Conservation (phyloP, 2,888 invertebrate genomes). For the Drosophila imparisetae region DNA sequence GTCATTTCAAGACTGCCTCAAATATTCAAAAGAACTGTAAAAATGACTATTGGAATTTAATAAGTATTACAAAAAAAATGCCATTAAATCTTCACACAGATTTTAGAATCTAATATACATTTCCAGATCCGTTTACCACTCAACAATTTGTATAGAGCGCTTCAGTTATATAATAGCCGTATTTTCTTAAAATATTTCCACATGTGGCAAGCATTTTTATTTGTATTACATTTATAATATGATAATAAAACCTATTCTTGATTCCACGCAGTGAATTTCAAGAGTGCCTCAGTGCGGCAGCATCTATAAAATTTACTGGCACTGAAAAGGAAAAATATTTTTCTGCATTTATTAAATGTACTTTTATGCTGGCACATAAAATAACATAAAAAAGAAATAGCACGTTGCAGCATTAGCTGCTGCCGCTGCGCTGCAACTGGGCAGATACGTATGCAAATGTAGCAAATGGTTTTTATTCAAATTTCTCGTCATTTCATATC, state of each 20-base stretch:
- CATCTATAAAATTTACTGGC: conserved; percentile 27
- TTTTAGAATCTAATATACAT: not conserved
- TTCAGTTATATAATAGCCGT: not conserved
- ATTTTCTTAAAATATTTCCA: not conserved
- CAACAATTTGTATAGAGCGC: not conserved
- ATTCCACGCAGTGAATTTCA: conserved; percentile 16
- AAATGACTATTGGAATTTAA: not conserved
- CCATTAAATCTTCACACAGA: not conserved
- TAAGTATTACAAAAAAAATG: not conserved
- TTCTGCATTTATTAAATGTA: conserved; percentile 35
- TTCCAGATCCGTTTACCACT: not conserved
- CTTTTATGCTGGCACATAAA: conserved; percentile 24
- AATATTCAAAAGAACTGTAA: not conserved
- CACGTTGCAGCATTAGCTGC: conserved; percentile 17
- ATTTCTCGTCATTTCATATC: conserved; percentile 60
- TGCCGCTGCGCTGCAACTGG: conserved; percentile 31
- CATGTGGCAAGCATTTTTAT: not conserved
- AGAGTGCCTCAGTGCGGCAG: conserved; percentile 9
- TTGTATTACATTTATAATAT: conserved; percentile 2
- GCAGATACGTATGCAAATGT: conserved; percentile 70
- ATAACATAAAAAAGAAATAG: conserved; percentile 21
- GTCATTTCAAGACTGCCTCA: not conserved
- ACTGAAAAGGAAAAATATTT: conserved; percentile 45
- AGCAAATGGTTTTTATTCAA: conserved; percentile 75
- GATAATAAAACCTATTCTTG: conserved; percentile 5